Evolutionary conservation across 2,113 vertebrate genomes (phyloP).

Genomic region (Mesocricetus auratus): DNA sequence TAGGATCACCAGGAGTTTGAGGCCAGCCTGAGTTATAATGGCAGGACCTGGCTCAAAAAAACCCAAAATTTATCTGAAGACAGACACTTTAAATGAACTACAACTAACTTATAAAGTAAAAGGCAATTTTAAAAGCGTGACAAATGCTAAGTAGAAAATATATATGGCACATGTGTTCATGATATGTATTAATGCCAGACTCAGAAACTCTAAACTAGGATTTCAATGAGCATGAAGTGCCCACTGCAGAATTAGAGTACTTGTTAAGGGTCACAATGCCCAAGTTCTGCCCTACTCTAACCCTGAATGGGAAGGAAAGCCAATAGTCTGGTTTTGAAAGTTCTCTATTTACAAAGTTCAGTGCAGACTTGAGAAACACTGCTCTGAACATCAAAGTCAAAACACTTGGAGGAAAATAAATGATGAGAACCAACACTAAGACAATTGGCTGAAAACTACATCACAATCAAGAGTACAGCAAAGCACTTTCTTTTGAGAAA

Average conservation of each 20-base stretch:
- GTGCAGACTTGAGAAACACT: constrained; percentile 33
- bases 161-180: neutral
- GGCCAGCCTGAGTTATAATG: neutral
- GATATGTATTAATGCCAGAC: neutral
- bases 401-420: neutral
- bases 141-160: neutral
- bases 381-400: constrained; percentile 28
- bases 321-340: constrained; percentile 36
- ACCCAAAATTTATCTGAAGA: neutral
- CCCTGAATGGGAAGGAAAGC: neutral
- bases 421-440: neutral
- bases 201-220: too few species aligned
- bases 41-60: neutral
- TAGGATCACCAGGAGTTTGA: neutral
- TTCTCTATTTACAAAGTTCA: constrained; percentile 19
- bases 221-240: too few species aligned
- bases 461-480: neutral
- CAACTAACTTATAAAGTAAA: neutral
- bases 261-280: too few species aligned
- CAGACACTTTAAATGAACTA: neutral
- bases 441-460: neutral
- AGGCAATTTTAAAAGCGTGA: neutral
- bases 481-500: neutral
- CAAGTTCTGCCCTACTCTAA: neutral
- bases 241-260: neutral